These are phyloP conservation scores for Macropis europaea DNA, from an alignment of 2,888 invertebrate genomes.

Conservation along the genomic window DNA sequence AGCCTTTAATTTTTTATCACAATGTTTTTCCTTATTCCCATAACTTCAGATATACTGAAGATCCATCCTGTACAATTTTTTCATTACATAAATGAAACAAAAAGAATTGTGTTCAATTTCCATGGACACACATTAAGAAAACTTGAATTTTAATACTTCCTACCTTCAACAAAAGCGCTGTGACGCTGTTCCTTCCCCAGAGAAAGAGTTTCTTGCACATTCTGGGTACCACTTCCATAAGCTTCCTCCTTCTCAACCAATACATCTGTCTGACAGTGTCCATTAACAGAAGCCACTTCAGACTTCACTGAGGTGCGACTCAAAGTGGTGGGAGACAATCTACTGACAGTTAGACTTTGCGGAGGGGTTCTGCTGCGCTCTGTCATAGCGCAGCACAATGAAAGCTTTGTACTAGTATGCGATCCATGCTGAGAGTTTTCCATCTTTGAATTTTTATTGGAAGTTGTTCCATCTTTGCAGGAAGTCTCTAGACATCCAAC, in stretches of 20 bases:
- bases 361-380: slow-evolving; percentile 78
- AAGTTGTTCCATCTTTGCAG: slow-evolving; percentile 68
- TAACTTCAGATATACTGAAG: too few species aligned
- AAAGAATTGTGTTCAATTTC: background rate
- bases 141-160: slow-evolving; percentile 18
- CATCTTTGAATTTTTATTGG: slow-evolving; percentile 68
- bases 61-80: too few species aligned
- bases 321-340: slow-evolving; percentile 71
- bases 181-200: slow-evolving; percentile 49
- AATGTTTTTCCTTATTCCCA: too few species aligned
- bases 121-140: background rate
- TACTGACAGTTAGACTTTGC: slow-evolving; percentile 74
- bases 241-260: slow-evolving; percentile 58
- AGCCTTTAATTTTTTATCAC: too few species aligned
- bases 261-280: slow-evolving; percentile 65
- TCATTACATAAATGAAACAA: background rate
- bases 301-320: slow-evolving; percentile 72
- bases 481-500: slow-evolving; percentile 76
- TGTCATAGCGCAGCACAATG: slow-evolving; percentile 80
- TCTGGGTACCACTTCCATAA: slow-evolving; percentile 18
- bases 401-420: slow-evolving; percentile 75
- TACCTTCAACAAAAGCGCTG: slow-evolving; percentile 66
- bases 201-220: slow-evolving; percentile 35
- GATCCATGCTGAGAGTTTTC: slow-evolving; percentile 75
- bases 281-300: slow-evolving; percentile 69